Base-by-base conservation (phyloP, 2,888 invertebrate species). In the Crioceris asparagi region DNA sequence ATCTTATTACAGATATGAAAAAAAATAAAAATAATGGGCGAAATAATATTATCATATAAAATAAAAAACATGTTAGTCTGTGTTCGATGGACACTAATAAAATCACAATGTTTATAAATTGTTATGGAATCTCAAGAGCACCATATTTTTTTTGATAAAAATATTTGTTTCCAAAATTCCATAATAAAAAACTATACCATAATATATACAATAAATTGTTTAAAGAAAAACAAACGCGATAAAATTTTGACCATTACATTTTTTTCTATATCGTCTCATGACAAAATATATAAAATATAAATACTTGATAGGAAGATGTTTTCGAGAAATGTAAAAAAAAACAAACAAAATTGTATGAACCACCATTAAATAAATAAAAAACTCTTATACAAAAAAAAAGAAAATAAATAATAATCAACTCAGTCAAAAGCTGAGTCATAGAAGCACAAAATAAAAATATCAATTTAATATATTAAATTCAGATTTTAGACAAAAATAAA, bases 221-320 rank as follows among this genome's bases (percentile, higher is more conserved):
- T 14, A 27, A 25, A 41, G 44, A 47, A 44, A 40, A 40, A 27
- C 12, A 27, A 43, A 42, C 42, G 44, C 42, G 39, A 32, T 41
- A 43, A 41, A 54, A 52, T 57, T 56, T 56, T 49, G 52, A 50
- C 15, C 27, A 14, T 14, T 11, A 27, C 27, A 27, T 4, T 27
- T 27, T 14, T 6, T 14, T 12, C 27, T 12, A 6, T 27, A 27
- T n/a, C n/a, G n/a, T 48, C 48, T 53, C 51, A 54, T 27, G 21
- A 35, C 26, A 34, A 57, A 52, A 57, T 47, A 46, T 53, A 55
- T 44, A 52, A 43, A 48, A 51, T 50, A 48, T 40, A 62, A 65
- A 65, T 65, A 64, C 65, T 65, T 60, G 61, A 59, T 64, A 65
- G 64, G 64, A 65, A 62, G 63, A 65, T 65, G 64, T 62, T 54